phyloP scores from a whole-genome alignment of 2,113 vertebrate genomes.

The Corythornis cristatus region DNA sequence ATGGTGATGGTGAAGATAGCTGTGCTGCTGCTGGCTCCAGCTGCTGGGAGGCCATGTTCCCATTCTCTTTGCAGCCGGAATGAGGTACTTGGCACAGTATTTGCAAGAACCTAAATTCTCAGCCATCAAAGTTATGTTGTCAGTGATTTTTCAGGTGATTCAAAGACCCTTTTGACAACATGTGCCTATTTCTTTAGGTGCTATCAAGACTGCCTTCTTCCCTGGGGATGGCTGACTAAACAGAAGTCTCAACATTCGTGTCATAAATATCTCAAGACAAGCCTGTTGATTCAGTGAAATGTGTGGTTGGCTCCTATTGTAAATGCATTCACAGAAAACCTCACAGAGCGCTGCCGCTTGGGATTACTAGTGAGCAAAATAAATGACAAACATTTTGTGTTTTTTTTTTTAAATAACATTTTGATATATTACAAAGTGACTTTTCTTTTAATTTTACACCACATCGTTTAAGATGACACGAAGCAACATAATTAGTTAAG shows the following conservation, averaged over 20 bases:
- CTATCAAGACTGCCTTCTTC: neutral
- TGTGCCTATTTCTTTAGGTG: neutral
- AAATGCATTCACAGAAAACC: slow-evolving; percentile 63
- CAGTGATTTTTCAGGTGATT: neutral
- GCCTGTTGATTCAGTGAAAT: slow-evolving; percentile 57
- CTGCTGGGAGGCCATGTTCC: neutral
- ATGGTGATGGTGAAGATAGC: neutral
- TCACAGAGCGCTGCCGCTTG: slow-evolving; percentile 13
- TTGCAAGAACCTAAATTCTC: neutral
- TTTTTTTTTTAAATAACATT: slow-evolving; percentile 37
- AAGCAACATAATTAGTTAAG: slow-evolving; percentile 36
- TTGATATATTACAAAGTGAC: slow-evolving; percentile 44
- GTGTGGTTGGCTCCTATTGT: slow-evolving; percentile 61
- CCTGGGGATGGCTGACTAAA: slow-evolving; percentile 21
- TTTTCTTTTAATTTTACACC: slow-evolving; percentile 57
- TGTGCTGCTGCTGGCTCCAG: neutral
- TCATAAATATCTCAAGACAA: slow-evolving; percentile 58
- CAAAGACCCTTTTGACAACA: neutral
- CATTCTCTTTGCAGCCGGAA: neutral
- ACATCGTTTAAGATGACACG: slow-evolving; percentile 24
- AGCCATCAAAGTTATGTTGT: neutral
- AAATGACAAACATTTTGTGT: slow-evolving; percentile 7
- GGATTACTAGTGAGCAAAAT: slow-evolving; percentile 41
- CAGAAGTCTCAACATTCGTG: slow-evolving; percentile 40
- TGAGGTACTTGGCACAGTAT: neutral